Evolutionary conservation across 2,797 vertebrate species (phyloP).

Genomic region (Onychomys leucogaster): DNA sequence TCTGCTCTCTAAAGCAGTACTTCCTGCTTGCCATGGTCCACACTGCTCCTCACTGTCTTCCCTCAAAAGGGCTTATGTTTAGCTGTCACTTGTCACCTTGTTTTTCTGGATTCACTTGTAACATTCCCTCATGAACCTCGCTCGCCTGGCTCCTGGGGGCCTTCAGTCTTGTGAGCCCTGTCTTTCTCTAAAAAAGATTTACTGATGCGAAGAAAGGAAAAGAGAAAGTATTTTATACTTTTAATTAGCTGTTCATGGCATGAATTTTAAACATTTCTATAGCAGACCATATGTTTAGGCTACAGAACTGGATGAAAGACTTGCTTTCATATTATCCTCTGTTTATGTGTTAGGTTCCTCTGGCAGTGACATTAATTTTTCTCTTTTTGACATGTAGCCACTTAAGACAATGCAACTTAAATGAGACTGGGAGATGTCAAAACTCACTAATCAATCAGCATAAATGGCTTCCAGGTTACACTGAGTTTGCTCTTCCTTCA

Average conservation of each 20-base stretch:
- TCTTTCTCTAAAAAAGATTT: constrained; percentile 44
- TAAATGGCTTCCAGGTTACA: constrained; percentile 38
- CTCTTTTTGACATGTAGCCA: neutral
- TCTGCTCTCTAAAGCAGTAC: neutral
- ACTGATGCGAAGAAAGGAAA: constrained; percentile 31
- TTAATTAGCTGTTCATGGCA: constrained; percentile 53
- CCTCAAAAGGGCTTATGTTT: neutral
- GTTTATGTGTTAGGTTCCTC: neutral
- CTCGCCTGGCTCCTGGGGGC: neutral
- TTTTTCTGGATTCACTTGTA: neutral
- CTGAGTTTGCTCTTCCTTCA: constrained; percentile 44
- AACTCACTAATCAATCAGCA: neutral
- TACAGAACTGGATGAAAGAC: constrained; percentile 39
- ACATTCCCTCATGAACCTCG: neutral
- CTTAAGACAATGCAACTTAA: constrained; percentile 43
- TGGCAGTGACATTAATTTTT: constrained; percentile 27
- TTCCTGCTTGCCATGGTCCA: too few relatives aligned
- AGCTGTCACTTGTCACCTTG: neutral
- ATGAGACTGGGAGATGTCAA: constrained; percentile 28
- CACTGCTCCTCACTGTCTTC: neutral
- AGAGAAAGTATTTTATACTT: constrained; percentile 55
- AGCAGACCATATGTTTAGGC: constrained; percentile 38
- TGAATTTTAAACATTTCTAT: constrained; percentile 58
- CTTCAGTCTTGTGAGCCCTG: neutral
- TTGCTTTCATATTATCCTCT: constrained; percentile 19